Evolutionary conservation across 1,140 invertebrate genomes (phyloP).

Genomic region (Habropoda laboriosa): DNA sequence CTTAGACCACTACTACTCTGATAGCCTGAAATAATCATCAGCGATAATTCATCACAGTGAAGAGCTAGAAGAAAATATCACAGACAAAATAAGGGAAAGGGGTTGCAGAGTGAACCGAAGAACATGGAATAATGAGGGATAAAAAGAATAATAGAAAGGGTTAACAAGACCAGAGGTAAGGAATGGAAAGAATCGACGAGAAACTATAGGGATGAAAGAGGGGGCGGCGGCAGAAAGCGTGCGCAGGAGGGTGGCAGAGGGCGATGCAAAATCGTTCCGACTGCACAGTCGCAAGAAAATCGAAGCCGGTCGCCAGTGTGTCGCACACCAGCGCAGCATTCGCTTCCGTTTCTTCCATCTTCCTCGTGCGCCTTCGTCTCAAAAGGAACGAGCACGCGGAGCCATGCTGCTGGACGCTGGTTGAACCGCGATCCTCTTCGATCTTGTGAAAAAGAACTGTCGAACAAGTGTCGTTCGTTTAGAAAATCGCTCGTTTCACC

Average conservation of each 20-base stretch:
- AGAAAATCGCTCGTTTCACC: not conserved
- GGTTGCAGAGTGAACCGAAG: not conserved
- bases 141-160: not conserved
- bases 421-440: not conserved
- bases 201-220: not conserved
- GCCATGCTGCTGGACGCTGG: constrained; percentile 40
- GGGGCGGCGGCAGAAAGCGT: not conserved
- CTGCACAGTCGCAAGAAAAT: constrained; percentile 66
- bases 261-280: constrained; percentile 57
- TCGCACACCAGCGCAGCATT: constrained; percentile 31
- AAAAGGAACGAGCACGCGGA: not conserved
- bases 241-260: constrained; percentile 32
- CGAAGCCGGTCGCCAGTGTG: constrained; percentile 48
- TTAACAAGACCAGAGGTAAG: not conserved
- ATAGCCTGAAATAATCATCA: no score
- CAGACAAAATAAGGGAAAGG: not conserved
- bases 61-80: not conserved
- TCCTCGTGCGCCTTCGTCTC: not conserved
- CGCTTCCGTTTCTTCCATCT: constrained; percentile 32
- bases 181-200: not conserved
- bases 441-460: not conserved
- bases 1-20: no score
- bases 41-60: no score
- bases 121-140: not conserved
- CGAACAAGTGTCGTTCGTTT: not conserved